Evolutionary conservation across 2,888 invertebrate genomes (phyloP).

Genomic region (Sarcophaga variegata): DNA sequence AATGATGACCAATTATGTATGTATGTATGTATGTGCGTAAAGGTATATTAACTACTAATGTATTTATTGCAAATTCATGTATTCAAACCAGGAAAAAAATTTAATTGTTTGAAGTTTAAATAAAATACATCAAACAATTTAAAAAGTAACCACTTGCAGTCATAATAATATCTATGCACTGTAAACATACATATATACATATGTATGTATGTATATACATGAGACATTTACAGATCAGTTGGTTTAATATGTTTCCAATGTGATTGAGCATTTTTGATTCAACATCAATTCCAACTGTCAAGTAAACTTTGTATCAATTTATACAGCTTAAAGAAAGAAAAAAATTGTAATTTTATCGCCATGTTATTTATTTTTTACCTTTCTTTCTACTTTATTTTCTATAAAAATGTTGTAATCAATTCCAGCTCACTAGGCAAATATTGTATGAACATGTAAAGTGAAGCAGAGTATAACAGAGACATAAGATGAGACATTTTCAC

Average conservation of each 20-base stretch:
- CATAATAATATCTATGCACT: background rate
- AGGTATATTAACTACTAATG: too few relatives aligned
- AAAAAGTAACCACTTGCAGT: too few relatives aligned
- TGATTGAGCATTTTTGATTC: background rate
- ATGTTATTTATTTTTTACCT: background rate
- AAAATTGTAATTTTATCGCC: slow-evolving; percentile 7
- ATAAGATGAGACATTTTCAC: slow-evolving; percentile 17
- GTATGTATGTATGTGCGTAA: too few relatives aligned
- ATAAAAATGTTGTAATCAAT: slow-evolving; percentile 50
- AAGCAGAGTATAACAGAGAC: slow-evolving; percentile 14
- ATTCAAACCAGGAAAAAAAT: too few relatives aligned
- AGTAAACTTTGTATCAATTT: slow-evolving; percentile 8
- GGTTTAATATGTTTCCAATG: slow-evolving; percentile 22
- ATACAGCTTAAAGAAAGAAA: background rate
- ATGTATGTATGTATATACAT: background rate
- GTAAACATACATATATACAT: background rate
- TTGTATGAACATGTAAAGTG: slow-evolving; percentile 2
- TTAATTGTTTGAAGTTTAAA: background rate
- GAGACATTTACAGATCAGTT: slow-evolving; percentile 26
- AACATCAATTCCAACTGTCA: slow-evolving; percentile 26
- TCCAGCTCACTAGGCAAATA: slow-evolving; percentile 33
- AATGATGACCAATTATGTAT: too few relatives aligned
- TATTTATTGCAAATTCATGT: too few relatives aligned
- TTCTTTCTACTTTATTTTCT: background rate
- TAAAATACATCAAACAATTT: background rate